These are phyloP conservation scores for Cochlearius cochlearius DNA, from an alignment of 2,113 vertebrate genomes.

Conservation along the genomic window DNA sequence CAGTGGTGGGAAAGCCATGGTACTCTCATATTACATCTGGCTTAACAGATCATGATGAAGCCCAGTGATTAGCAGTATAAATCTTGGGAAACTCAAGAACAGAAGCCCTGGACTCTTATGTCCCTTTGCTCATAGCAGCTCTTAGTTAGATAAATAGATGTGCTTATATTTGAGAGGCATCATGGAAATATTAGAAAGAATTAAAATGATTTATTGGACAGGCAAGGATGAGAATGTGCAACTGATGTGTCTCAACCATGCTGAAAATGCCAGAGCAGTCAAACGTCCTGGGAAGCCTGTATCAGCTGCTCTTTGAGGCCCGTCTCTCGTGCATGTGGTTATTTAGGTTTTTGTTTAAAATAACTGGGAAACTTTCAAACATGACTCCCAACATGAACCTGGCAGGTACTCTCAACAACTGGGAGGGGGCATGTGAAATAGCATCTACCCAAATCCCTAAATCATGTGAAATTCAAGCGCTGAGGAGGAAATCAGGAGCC, in stretches of 20 bases:
- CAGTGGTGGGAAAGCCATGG: neutral
- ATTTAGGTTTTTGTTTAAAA: constrained; percentile 64
- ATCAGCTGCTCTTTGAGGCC: neutral
- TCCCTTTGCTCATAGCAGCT: neutral
- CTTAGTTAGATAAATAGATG: neutral
- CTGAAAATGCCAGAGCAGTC: neutral
- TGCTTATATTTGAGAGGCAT: neutral
- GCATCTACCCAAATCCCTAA: constrained; percentile 12
- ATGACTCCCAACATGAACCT: neutral
- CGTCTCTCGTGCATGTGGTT: neutral
- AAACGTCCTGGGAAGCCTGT: neutral
- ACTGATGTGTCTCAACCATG: neutral
- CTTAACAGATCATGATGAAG: neutral
- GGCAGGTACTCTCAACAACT: neutral
- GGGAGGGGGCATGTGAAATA: constrained; percentile 21
- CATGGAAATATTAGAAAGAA: constrained; percentile 1
- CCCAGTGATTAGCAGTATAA: neutral
- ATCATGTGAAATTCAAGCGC: constrained; percentile 54
- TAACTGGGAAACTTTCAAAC: constrained; percentile 47
- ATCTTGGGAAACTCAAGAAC: neutral
- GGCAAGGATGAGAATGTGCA: neutral
- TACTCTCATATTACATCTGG: neutral
- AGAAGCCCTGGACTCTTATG: neutral
- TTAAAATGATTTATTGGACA: neutral
- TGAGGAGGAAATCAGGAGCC: constrained; percentile 55